Conservation (phyloP, 2,113 vertebrate genomes). For the Actenoides hombroni region DNA sequence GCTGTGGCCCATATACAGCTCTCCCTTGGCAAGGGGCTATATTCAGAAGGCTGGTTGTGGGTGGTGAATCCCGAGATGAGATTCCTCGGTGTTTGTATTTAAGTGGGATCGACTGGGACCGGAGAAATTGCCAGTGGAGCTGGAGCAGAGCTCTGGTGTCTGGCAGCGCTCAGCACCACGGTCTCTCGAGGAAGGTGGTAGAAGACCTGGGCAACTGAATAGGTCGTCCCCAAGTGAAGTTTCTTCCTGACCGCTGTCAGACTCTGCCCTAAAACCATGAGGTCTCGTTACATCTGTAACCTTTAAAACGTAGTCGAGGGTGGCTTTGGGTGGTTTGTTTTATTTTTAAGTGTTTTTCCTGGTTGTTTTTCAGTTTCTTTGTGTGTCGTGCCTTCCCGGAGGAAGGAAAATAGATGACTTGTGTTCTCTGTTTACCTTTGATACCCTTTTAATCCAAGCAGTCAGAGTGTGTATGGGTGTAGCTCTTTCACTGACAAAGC, state of each 20-base stretch:
- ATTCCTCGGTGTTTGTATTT: slow-evolving; percentile 46
- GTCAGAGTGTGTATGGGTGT: background rate
- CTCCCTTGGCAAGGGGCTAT: background rate
- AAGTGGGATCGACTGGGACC: background rate
- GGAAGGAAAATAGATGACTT: background rate
- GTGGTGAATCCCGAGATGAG: slow-evolving; percentile 38
- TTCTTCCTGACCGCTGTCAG: background rate
- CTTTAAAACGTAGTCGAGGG: background rate
- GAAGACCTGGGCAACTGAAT: background rate
- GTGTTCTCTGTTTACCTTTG: background rate
- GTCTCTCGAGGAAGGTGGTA: background rate
- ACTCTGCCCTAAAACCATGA: slow-evolving; percentile 34
- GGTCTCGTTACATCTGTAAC: slow-evolving; percentile 19
- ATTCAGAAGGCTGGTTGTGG: slow-evolving; percentile 28
- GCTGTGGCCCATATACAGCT: slow-evolving; percentile 30
- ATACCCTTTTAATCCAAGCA: background rate
- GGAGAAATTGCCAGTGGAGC: background rate
- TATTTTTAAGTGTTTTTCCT: background rate
- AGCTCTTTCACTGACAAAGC: background rate
- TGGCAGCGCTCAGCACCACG: background rate
- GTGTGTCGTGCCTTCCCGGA: background rate
- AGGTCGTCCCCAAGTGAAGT: background rate
- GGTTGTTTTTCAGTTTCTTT: background rate
- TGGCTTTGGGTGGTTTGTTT: background rate
- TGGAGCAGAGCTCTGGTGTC: background rate